Evolutionary conservation across 2,113 vertebrate genomes (phyloP).

Genomic region (Lophius piscatorius): DNA sequence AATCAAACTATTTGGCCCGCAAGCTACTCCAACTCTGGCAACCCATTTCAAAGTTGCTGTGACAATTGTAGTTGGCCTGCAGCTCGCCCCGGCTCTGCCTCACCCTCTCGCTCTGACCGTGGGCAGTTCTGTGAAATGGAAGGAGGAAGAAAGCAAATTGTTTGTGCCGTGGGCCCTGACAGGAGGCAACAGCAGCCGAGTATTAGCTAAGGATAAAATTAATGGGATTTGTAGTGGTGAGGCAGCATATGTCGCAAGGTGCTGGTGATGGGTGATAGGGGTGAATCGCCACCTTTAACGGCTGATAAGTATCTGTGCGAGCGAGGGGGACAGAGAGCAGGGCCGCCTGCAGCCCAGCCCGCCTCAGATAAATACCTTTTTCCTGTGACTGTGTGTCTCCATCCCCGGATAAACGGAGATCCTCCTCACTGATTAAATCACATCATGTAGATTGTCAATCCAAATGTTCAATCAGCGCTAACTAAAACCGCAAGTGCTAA

Average conservation of each 20-base stretch:
- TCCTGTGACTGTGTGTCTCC: constrained; percentile 33
- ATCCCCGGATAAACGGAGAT: constrained; percentile 16
- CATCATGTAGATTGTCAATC: no score
- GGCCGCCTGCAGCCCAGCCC: constrained; percentile 49
- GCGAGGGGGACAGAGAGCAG: constrained; percentile 63
- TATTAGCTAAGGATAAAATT: constrained; percentile 83
- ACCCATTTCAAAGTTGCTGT: constrained; percentile 59
- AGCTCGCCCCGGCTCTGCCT: constrained; percentile 64
- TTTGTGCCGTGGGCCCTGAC: constrained; percentile 79
- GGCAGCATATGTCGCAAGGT: constrained; percentile 70
- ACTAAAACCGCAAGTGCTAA: no score
- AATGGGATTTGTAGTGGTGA: constrained; percentile 81
- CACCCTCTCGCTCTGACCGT: constrained; percentile 52
- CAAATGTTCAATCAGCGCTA: no score
- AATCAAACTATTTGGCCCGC: constrained; percentile 42
- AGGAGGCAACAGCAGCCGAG: constrained; percentile 68
- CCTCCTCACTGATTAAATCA: neutral
- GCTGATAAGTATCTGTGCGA: constrained; percentile 77
- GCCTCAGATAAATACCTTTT: constrained; percentile 64
- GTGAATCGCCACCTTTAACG: constrained; percentile 71
- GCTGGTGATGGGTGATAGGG: constrained; percentile 79
- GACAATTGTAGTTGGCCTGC: constrained; percentile 51
- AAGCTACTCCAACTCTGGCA: constrained; percentile 39
- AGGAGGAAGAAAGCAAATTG: constrained; percentile 78
- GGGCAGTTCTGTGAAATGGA: constrained; percentile 73